A percentile compares a stretch with the other conserved stretches of the same genome.
phyloP scores from a whole-genome alignment of 2,888 invertebrate species.

The Papilio protenor region DNA sequence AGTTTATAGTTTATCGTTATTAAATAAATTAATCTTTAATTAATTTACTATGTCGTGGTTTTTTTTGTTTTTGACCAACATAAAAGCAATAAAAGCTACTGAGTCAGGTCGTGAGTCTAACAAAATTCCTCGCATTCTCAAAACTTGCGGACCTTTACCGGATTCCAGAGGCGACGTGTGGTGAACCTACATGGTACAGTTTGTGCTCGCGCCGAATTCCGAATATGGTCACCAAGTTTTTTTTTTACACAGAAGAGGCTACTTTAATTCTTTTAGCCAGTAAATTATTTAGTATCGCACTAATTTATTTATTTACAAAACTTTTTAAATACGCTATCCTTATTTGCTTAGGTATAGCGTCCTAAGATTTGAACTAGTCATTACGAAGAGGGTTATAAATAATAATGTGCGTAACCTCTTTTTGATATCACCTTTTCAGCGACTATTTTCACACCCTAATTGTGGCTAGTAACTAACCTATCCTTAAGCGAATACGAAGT shows the following conservation, averaged over 20 bases:
- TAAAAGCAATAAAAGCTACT: constrained; percentile 70
- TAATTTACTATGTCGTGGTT: constrained; percentile 46
- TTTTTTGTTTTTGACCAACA: constrained; percentile 62
- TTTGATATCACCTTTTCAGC: neutral
- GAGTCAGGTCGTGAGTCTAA: constrained; percentile 62
- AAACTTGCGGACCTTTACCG: constrained; percentile 71
- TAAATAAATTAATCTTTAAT: no score
- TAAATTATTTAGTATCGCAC: no score
- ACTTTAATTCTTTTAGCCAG: neutral
- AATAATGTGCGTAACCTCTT: neutral
- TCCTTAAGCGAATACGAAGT: constrained; percentile 4
- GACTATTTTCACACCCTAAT: neutral
- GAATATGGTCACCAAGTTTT: neutral
- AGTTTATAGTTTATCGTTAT: no score
- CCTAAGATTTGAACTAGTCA: neutral
- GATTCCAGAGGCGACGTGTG: constrained; percentile 65
- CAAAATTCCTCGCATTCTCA: constrained; percentile 68
- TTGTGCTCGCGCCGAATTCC: neutral
- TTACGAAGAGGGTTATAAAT: neutral
- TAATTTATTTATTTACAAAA: neutral
- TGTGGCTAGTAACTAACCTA: constrained; percentile 26
- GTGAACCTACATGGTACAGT: constrained; percentile 50
- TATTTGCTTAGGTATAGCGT: neutral
- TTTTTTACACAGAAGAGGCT: neutral
- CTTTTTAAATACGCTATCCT: no score